These are phyloP conservation scores for Adelognathus sp. DNA, from an alignment of 2,888 invertebrate species.

Conservation along the genomic window DNA sequence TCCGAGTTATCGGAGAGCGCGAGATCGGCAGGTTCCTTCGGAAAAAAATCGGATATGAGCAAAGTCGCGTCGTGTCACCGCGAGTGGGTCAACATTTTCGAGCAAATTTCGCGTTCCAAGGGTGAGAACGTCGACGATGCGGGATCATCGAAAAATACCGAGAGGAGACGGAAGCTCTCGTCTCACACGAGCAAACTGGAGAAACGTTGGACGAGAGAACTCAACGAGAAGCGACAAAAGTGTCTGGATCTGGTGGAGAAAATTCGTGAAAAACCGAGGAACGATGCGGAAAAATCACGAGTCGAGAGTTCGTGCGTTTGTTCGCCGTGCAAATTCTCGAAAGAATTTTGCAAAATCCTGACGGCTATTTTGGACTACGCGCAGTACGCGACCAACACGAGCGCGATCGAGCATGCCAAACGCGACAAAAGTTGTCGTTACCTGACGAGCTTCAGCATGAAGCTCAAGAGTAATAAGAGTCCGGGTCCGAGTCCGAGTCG, in stretches of 20 bases:
- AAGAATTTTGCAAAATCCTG: constrained; percentile 10
- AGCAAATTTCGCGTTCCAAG: neutral
- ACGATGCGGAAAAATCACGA: neutral
- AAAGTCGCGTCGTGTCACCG: neutral
- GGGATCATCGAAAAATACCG: neutral
- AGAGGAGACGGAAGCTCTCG: neutral
- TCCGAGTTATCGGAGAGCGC: neutral
- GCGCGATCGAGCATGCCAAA: neutral
- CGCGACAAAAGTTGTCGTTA: neutral
- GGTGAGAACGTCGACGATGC: neutral
- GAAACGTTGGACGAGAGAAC: neutral
- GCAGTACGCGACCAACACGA: neutral
- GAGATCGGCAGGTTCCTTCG: neutral
- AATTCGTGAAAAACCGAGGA: neutral
- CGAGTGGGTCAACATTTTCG: neutral
- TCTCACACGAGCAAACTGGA: neutral
- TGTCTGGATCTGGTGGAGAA: constrained; percentile 1
- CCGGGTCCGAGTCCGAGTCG: neutral
- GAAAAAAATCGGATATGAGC: neutral
- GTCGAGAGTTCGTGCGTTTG: neutral
- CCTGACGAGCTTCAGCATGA: neutral
- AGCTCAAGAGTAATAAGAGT: neutral
- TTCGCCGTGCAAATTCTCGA: neutral
- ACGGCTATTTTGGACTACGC: neutral
- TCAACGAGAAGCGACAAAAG: constrained; percentile 18